Evolutionary conservation across 2,888 invertebrate species (phyloP).

Genomic region (Alcis repandata): DNA sequence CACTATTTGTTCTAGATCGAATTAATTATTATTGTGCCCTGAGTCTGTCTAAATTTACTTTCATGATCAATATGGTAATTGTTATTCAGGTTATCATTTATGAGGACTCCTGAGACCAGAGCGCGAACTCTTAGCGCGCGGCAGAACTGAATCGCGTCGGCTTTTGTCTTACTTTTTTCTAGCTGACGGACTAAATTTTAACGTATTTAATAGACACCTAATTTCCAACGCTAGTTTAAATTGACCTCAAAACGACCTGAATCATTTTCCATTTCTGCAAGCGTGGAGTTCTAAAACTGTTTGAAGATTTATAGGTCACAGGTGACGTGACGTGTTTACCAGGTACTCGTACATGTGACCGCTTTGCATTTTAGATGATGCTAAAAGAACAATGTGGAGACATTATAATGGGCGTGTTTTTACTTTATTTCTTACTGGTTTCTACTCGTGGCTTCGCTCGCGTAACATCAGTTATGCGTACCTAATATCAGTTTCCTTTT

Average conservation of each 20-base stretch:
- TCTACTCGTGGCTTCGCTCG: background rate
- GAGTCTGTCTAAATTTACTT: background rate
- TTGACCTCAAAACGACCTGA: constrained; percentile 21
- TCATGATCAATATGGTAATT: background rate
- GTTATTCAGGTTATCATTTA: too few species aligned
- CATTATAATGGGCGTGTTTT: constrained; percentile 6
- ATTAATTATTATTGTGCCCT: too few species aligned
- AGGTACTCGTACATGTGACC: constrained; percentile 43
- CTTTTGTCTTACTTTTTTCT: too few species aligned
- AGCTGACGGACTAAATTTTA: constrained; percentile 18
- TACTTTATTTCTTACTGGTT: background rate
- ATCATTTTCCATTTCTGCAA: constrained; percentile 33
- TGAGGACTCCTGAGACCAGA: too few species aligned
- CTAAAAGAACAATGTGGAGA: constrained; percentile 26
- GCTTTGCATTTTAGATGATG: constrained; percentile 42
- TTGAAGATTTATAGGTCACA: constrained; percentile 63
- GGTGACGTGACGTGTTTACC: constrained; percentile 40
- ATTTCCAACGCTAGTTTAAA: constrained; percentile 4
- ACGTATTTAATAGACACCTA: background rate
- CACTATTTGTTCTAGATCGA: too few species aligned
- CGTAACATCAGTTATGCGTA: too few species aligned
- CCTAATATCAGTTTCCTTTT: too few species aligned
- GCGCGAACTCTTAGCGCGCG: too few species aligned
- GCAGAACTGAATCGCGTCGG: too few species aligned
- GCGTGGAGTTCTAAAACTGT: constrained; percentile 44